Conservation (phyloP, 2,888 invertebrate genomes). For the Pheosia tremula region DNA sequence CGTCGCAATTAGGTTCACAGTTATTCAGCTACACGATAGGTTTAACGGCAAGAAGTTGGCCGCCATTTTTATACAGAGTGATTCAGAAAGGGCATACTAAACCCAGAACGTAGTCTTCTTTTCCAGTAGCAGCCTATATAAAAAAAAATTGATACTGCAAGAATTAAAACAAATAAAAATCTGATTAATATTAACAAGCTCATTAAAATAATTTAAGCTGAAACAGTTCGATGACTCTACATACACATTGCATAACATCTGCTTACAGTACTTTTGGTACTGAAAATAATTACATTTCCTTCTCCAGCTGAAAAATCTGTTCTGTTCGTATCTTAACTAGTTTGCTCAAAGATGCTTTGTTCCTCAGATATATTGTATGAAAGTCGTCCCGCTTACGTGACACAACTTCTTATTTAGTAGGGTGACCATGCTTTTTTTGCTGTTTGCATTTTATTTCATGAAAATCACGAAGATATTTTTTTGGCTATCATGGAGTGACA, state of each 20-base stretch:
- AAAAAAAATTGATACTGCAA: too few relatives aligned
- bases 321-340: not conserved
- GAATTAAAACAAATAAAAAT: too few relatives aligned
- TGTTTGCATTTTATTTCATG: not conserved
- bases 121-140: too few relatives aligned
- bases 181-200: too few relatives aligned
- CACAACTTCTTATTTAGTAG: constrained; percentile 5
- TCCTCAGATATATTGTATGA: not conserved
- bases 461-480: not conserved
- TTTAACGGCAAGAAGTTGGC: not conserved
- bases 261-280: too few relatives aligned
- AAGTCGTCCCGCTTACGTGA: constrained; percentile 1
- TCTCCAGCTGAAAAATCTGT: not conserved
- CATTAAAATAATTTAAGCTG: too few relatives aligned
- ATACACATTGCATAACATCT: too few relatives aligned
- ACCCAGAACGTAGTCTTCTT: too few relatives aligned
- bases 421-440: not conserved
- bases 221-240: too few relatives aligned
- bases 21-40: constrained; percentile 13
- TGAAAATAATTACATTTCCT: not conserved
- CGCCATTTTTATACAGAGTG: too few relatives aligned
- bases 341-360: constrained; percentile 1
- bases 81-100: too few relatives aligned
- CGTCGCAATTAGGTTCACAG: constrained; percentile 42
- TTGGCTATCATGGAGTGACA: not conserved